phyloP scores from a whole-genome alignment of 2,797 vertebrate species.

The Microtus agrestis region DNA sequence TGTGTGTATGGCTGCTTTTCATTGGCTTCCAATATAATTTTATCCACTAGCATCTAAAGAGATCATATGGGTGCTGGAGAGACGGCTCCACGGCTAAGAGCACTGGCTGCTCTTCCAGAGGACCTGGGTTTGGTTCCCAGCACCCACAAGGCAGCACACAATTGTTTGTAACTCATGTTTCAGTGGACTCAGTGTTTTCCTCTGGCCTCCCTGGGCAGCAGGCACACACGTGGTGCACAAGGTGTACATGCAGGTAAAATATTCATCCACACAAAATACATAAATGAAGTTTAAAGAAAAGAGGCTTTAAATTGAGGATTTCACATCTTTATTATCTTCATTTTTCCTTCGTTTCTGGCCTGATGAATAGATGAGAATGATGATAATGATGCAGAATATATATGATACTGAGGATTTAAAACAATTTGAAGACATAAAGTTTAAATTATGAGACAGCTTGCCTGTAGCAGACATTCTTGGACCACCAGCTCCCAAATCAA shows the following conservation, averaged over 20 bases:
- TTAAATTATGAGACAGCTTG: background rate
- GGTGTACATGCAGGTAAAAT: background rate
- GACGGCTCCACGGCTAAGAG: background rate
- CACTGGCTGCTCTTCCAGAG: background rate
- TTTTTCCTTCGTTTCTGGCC: slow-evolving; percentile 27
- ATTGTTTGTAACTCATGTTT: background rate
- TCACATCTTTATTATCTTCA: background rate
- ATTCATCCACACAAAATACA: background rate
- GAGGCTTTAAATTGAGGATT: background rate
- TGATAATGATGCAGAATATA: background rate
- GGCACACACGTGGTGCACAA: background rate
- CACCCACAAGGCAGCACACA: background rate
- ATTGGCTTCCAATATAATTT: background rate
- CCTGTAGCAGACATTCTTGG: background rate
- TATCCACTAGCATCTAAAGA: background rate
- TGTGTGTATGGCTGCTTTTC: background rate
- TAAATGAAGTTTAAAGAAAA: background rate
- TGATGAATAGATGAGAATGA: background rate
- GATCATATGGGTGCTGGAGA: background rate
- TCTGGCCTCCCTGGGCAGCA: background rate
- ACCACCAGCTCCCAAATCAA: background rate
- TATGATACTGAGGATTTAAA: background rate
- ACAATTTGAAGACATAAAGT: background rate
- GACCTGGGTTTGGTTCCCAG: background rate
- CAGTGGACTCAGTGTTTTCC: background rate